Conservation (phyloP, 2,113 vertebrate genomes). For the Riparia riparia region DNA sequence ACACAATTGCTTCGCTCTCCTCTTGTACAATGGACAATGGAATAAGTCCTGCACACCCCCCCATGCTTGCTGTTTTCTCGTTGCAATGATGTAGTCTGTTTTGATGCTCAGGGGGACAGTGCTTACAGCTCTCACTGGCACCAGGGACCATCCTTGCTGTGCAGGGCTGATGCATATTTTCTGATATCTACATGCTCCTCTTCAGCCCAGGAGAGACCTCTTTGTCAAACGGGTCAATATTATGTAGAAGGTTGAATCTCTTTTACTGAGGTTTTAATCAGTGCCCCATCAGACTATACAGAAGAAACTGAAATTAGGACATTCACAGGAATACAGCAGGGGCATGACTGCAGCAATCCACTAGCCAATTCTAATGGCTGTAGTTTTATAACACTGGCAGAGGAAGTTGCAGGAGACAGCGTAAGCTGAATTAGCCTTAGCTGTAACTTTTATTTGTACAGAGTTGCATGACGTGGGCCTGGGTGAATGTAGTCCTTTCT, state of each 20-base stretch:
- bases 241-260: not conserved
- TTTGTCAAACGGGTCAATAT: conserved; percentile 12
- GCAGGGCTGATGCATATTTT: not conserved
- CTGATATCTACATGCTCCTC: not conserved
- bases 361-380: not conserved
- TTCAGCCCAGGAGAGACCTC: not conserved
- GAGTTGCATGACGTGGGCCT: not conserved
- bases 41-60: not conserved
- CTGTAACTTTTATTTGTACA: not conserved
- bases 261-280: conserved; percentile 32
- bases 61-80: not conserved
- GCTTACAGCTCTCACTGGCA: not conserved
- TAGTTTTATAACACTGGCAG: conserved; percentile 14
- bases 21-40: not conserved
- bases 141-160: not conserved
- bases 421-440: not conserved
- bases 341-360: not conserved
- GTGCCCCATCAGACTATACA: not conserved
- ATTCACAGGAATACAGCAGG: not conserved
- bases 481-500: not conserved
- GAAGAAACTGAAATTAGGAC: not conserved
- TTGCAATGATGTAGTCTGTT: not conserved
- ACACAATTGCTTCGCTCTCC: not conserved
- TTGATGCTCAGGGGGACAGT: not conserved
- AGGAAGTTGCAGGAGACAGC: not conserved